Base-by-base conservation (phyloP, 2,113 vertebrate species). In the Cairina moschata region DNA sequence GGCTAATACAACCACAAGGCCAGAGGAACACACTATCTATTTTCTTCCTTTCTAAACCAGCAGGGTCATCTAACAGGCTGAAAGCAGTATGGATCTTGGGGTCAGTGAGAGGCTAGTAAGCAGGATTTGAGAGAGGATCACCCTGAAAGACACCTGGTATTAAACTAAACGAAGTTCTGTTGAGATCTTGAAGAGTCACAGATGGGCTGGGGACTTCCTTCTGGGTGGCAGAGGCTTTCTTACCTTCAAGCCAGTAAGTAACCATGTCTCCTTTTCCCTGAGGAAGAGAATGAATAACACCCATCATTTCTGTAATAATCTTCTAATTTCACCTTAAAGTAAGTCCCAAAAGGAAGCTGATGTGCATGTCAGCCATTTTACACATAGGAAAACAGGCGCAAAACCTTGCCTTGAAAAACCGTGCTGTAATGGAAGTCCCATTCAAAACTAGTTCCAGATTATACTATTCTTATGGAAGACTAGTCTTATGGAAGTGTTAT, bases 191-290 rank as follows among this genome's bases (percentile, higher is more conserved):
- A 85, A 81, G 60, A 32, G 36, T 71, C 34, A 76, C 29, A 46
- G 86, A 76, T 87, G 71, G 86, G 79, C 77, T 95, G 75, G 18
- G 50, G 52, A 32, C 17, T 48, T 95, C 95, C 78, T 97, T 97
- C 80, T 76, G 78, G 31, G 44, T 77, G 78, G 77, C 67, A 73
- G 81, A 58, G 15, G 74, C 66, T 91, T 97, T 97, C 91, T 98
- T 99, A 34, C 98, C 98, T 94, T 98, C 97, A 79, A 99, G 96
- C 98, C 98, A 99, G 88, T 98, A 98, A 2, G 98, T 99, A 74
- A 98, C 96, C 98, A 99, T 98, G 91, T 99, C 98, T 14, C 99
- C 98, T 96, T 99, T 99, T 3, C 98, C 98, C 98, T 98, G 52
- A 50, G 58, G 83, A 95, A 69, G 79, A 93, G 90, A 94, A 91